Evolutionary conservation across 1,140 invertebrate genomes (phyloP).

Genomic region (Formica selysi): DNA sequence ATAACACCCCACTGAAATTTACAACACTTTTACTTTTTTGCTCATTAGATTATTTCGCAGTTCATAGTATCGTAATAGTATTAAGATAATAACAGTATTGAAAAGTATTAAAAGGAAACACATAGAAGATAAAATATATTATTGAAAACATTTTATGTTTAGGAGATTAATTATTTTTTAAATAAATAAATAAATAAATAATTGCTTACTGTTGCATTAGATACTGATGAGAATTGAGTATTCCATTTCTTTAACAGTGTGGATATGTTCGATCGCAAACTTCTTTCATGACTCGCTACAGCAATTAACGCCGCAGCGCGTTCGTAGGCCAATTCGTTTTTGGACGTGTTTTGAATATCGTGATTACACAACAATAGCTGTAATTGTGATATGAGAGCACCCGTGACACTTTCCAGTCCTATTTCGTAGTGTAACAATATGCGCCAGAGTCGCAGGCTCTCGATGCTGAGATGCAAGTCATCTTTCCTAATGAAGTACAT

Average conservation of each 20-base stretch:
- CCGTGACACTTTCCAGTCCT: conserved; percentile 78
- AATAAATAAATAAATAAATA: conserved; percentile 11
- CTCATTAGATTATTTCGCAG: no score
- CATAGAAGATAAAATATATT: conserved; percentile 21
- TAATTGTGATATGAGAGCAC: conserved; percentile 78
- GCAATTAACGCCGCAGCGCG: conserved; percentile 80
- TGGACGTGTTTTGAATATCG: conserved; percentile 76
- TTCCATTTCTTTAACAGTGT: conserved; percentile 82
- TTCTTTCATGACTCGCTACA: conserved; percentile 71
- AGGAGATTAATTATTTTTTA: neutral
- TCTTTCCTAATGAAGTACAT: conserved; percentile 67
- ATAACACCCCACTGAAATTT: conserved; percentile 80
- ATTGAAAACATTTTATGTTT: conserved; percentile 19
- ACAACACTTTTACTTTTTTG: conserved; percentile 5
- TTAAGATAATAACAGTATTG: neutral
- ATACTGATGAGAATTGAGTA: conserved; percentile 77
- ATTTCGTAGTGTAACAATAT: conserved; percentile 77
- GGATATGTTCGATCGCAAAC: conserved; percentile 73
- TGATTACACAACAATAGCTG: conserved; percentile 78
- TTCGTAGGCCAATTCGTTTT: conserved; percentile 79
- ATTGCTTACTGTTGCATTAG: conserved; percentile 77
- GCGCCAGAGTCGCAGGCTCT: conserved; percentile 83
- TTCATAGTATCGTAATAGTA: neutral
- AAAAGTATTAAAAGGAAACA: conserved; percentile 32
- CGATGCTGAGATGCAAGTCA: conserved; percentile 78